phyloP scores from a whole-genome alignment of 2,888 invertebrate genomes.

The Darwinula stevensoni region DNA sequence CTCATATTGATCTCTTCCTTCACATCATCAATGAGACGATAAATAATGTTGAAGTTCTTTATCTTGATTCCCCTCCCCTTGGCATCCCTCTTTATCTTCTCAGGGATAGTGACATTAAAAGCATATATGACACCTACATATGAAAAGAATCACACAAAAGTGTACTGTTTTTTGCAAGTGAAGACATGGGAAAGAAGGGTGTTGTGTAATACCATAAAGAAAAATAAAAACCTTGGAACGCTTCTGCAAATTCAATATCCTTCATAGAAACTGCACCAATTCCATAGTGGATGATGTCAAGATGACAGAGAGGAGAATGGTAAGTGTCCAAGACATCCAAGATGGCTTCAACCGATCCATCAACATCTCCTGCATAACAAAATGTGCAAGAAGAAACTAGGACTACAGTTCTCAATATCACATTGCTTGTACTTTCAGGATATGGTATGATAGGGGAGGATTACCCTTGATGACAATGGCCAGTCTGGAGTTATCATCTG shows the following conservation, averaged over 20 bases:
- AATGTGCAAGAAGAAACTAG: background rate
- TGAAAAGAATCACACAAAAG: constrained; percentile 6
- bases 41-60: constrained; percentile 58
- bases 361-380: constrained; percentile 45
- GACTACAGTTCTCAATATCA: too few relatives aligned
- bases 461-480: too few relatives aligned
- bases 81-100: constrained; percentile 20
- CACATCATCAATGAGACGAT: constrained; percentile 64
- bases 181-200: background rate
- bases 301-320: constrained; percentile 32
- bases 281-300: constrained; percentile 64
- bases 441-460: too few relatives aligned
- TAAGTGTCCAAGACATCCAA: constrained; percentile 68
- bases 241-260: constrained; percentile 49
- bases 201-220: constrained; percentile 3
- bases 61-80: constrained; percentile 25
- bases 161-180: constrained; percentile 1
- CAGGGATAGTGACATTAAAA: constrained; percentile 36
- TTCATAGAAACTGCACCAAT: constrained; percentile 56
- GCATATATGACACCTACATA: constrained; percentile 46
- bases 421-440: too few relatives aligned
- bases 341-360: constrained; percentile 86
- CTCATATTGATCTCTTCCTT: constrained; percentile 39
- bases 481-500: too few relatives aligned
- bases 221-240: constrained; percentile 26